These are phyloP conservation scores for Huso huso DNA, from an alignment of 2,797 vertebrate genomes.

Conservation along the genomic window DNA sequence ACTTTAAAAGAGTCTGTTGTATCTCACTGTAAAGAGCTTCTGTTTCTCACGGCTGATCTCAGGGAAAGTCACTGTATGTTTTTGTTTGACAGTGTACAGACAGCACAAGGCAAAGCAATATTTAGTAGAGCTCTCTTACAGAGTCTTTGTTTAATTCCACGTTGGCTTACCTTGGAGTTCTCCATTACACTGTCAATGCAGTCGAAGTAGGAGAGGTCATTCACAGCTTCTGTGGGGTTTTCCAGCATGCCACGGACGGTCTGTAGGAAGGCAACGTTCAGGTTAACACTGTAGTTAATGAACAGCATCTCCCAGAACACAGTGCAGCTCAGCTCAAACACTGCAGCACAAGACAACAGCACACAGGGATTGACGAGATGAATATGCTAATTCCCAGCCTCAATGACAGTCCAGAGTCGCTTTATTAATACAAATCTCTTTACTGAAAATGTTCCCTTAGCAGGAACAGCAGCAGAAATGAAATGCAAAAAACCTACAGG, in stretches of 20 bases:
- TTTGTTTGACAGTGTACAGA: too few relatives aligned
- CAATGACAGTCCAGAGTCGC: not conserved
- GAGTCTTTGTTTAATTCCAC: too few relatives aligned
- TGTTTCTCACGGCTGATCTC: too few relatives aligned
- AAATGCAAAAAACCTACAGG: not conserved
- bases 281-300: not conserved
- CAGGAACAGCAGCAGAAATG: not conserved
- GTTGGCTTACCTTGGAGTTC: constrained; percentile 81
- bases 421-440: too few relatives aligned
- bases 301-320: not conserved
- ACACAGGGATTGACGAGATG: not conserved
- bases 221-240: constrained; percentile 87
- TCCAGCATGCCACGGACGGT: constrained; percentile 87
- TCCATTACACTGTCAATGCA: constrained; percentile 97
- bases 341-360: not conserved
- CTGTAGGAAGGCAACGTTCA: constrained; percentile 42
- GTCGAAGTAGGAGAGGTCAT: constrained; percentile 88
- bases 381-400: not conserved
- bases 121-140: too few relatives aligned
- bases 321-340: not conserved
- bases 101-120: too few relatives aligned
- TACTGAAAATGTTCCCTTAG: not conserved
- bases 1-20: too few relatives aligned
- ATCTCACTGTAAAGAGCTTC: too few relatives aligned
- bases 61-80: too few relatives aligned